phyloP scores from a whole-genome alignment of 2,888 invertebrate species.

The Molanna angustata region DNA sequence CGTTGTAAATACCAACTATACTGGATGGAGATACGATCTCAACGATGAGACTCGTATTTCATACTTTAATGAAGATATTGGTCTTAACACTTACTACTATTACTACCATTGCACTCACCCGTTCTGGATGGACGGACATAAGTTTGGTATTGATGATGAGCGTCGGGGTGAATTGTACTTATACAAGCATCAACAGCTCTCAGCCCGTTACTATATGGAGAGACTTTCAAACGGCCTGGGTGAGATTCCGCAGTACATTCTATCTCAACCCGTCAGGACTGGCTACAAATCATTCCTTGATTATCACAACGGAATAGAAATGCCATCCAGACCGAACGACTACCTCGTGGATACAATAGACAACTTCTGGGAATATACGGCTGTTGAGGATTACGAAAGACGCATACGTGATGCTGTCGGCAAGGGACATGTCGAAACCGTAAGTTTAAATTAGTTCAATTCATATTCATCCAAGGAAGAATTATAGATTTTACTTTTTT shows the following conservation, averaged over 20 bases:
- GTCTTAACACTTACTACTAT: slow-evolving; percentile 71
- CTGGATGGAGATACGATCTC: slow-evolving; percentile 56
- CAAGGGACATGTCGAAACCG: slow-evolving; percentile 39
- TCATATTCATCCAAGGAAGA: background rate
- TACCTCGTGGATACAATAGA: slow-evolving; percentile 34
- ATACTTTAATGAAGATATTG: slow-evolving; percentile 77
- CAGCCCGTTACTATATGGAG: slow-evolving; percentile 65
- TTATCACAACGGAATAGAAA: slow-evolving; percentile 59
- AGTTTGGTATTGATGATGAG: slow-evolving; percentile 49
- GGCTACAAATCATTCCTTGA: slow-evolving; percentile 61
- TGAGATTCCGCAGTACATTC: slow-evolving; percentile 57
- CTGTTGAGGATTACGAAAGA: slow-evolving; percentile 52
- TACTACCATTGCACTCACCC: slow-evolving; percentile 66
- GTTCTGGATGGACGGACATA: slow-evolving; percentile 58
- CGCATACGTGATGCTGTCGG: slow-evolving; percentile 62
- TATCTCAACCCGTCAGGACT: slow-evolving; percentile 47
- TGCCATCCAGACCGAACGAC: slow-evolving; percentile 55
- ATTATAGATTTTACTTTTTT: background rate
- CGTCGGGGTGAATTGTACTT: slow-evolving; percentile 58
- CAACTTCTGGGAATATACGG: slow-evolving; percentile 41
- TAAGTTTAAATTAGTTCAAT: slow-evolving; percentile 1
- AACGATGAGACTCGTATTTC: slow-evolving; percentile 57
- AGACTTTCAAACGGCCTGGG: slow-evolving; percentile 63
- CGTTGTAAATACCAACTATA: slow-evolving; percentile 66
- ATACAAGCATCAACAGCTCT: slow-evolving; percentile 61